Base-by-base conservation (phyloP, 2,888 invertebrate species). In the Ametastegia equiseti region DNA sequence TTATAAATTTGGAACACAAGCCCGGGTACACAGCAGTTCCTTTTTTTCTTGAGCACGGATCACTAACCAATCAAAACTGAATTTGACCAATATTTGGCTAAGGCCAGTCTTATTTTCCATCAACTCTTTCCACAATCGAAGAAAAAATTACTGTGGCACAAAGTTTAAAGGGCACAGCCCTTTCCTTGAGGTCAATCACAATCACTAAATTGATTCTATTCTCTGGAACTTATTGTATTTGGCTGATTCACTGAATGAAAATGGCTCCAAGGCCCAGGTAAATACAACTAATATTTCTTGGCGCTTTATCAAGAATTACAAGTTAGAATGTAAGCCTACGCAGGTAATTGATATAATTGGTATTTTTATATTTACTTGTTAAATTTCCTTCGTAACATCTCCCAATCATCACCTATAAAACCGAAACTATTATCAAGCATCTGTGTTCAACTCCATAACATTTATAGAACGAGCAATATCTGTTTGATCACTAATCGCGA, bases 1-100 rank as follows among this genome's bases (percentile, higher is more conserved):
- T 85, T 87, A 87, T 88, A 88, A 88, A 88, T 83, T 78, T 84
- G 82, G 78, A 79, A 79, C 78, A 63, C 79, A 81, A 71, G 75
- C 80, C 27, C 75, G 60, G 80, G 75, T 47, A 80, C 83, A 85
- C 81, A 85, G 82, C 86, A 88, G 87, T 86, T 81, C 77, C 33
- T 80, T 81, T 80, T 83, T 83, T 80, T 54, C 30, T 36, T 36
- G 23, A 19, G 50, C 36, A 54, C 33, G 2, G 36, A 75, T 36
- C 50, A 36, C 33, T 27, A 36, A 33, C 39, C 15, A 36, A 75
- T 33, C 36, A 23, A 75, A 54, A 75, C 30, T 45, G 33, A 50
- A 50, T 19, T 11, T 36, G 23, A 54, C 4, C 36, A 11, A 15
- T 33, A 54, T 42, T 82, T 82, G 80, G 80, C 67, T 63, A 11